Evolutionary conservation across 2,888 invertebrate species (phyloP).

Genomic region (Drosophila emarginata): DNA sequence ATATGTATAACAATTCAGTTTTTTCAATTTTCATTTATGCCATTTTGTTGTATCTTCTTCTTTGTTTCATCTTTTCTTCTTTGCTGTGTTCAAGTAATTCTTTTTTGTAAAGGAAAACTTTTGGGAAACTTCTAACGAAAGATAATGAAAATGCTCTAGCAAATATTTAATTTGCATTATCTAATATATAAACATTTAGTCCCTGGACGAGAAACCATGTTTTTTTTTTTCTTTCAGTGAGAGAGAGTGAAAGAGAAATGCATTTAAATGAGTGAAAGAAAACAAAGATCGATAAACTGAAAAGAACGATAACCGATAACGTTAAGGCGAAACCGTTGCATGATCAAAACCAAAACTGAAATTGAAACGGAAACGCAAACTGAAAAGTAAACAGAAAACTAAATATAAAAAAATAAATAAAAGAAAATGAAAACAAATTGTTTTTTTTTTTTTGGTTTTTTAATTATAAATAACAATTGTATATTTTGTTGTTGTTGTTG

Average conservation of each 20-base stretch:
- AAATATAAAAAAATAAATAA: constrained; percentile 23
- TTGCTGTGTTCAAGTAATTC: no score
- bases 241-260: constrained; percentile 37
- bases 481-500: constrained; percentile 73
- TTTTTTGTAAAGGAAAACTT: background rate
- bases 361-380: background rate
- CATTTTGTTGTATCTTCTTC: background rate
- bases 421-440: constrained; percentile 66
- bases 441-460: constrained; percentile 72
- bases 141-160: background rate
- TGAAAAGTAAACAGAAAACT: constrained; percentile 10
- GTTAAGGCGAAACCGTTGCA: constrained; percentile 12
- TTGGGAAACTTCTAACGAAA: background rate
- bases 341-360: constrained; percentile 7
- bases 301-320: background rate
- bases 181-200: constrained; percentile 11
- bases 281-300: background rate
- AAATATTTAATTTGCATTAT: constrained; percentile 3
- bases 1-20: background rate
- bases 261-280: constrained; percentile 11
- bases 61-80: background rate
- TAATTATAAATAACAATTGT: constrained; percentile 82
- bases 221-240: background rate
- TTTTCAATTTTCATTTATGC: background rate
- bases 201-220: constrained; percentile 58